Base-by-base conservation (phyloP, 2,113 vertebrate species). In the Aepyceros melampus region DNA sequence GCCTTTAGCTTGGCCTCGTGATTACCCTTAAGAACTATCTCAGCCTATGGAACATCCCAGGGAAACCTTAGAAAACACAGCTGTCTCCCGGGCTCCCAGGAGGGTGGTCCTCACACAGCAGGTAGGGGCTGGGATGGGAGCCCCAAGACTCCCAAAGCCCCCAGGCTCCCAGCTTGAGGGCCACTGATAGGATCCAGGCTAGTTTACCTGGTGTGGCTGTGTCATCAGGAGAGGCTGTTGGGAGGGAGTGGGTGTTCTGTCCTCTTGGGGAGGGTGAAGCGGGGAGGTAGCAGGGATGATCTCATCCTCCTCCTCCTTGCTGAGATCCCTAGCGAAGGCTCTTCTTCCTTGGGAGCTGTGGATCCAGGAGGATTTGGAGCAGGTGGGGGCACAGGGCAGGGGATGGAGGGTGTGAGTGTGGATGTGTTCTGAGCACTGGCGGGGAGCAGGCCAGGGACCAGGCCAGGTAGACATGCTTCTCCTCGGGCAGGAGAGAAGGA, bases 51-150 rank as follows among this genome's bases (percentile, higher is more conserved):
- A 56, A 23, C 64, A 5, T 31, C 9, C 56, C 14, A 7, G 40
- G 64, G 40, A 88, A 31, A n/a, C 11, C 33, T 78, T 62, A 29
- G 19, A 21, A 33, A 49, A 16, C 15, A 15, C 7, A 2, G 31
- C 19, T 53, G 12, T 43, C 27, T 49, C 51, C 36, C 0, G 1
- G 58, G 12, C 7, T 58, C 56, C 17, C 1, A 0, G 29, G 29
- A 14, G 16, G 6, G n/a, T 0, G 2, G 45, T 71, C 47, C 36
- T 4, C 29, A 10, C 0, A 1, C 17, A 31, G 62, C 6, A 0
- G 6, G 27, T 0, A 10, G 11, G 43, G 33, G 56, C 7, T 45
- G 2, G 36, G 45, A 6, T 7, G 10, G 11, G 58, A 79, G 5
- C 1, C 0, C 43, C 60, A 21, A 33, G 62, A 56, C 0, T 23